phyloP scores from a whole-genome alignment of 2,113 vertebrate genomes.

The Pomatostomus ruficeps region DNA sequence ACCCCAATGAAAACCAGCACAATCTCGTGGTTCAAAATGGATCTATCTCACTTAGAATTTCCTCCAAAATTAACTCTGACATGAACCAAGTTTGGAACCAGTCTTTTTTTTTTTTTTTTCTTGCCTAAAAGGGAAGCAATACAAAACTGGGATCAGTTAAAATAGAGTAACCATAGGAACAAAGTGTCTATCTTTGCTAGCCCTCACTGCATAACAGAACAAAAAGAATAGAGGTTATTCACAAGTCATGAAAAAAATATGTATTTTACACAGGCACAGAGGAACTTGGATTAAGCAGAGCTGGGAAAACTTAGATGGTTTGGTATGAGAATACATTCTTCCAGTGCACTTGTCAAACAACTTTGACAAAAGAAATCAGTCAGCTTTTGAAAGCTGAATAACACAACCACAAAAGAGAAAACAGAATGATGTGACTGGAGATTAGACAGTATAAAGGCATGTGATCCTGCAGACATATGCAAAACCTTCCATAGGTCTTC shows the following conservation, averaged over 20 bases:
- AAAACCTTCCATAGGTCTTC: not conserved
- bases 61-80: not conserved
- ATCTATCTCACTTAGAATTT: not conserved
- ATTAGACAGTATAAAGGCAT: not conserved
- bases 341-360: not conserved
- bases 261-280: not conserved
- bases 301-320: not conserved
- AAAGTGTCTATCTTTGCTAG: not conserved
- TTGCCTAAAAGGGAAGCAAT: not conserved
- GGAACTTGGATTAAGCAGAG: not conserved
- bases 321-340: not conserved
- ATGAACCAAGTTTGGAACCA: not conserved
- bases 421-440: not conserved
- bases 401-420: not conserved
- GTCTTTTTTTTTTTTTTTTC: not conserved
- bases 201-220: not conserved
- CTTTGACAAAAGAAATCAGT: not conserved
- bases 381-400: not conserved
- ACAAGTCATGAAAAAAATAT: not conserved
- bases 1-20: not conserved
- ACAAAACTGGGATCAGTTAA: not conserved
- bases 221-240: not conserved
- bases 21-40: not conserved
- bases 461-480: conserved; percentile 1
- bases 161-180: not conserved